Conservation (phyloP, 2,888 invertebrate species). For the Camptogramma bilineatum region DNA sequence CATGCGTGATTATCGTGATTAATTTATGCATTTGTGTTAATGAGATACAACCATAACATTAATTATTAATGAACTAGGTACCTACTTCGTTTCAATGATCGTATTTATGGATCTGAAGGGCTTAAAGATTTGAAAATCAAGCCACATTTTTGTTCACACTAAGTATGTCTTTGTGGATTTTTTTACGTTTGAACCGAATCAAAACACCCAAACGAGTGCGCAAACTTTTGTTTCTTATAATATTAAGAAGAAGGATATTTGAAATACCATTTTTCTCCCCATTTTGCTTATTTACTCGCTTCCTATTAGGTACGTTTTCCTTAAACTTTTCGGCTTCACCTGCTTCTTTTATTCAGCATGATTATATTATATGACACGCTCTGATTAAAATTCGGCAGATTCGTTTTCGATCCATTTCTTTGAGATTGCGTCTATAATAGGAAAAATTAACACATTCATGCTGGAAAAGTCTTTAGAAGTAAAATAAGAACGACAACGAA, state of each 20-base stretch:
- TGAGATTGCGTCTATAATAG: slow-evolving; percentile 48
- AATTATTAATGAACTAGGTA: too few species aligned
- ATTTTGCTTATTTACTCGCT: slow-evolving; percentile 58
- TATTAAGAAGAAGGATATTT: slow-evolving; percentile 42
- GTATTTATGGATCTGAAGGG: too few species aligned
- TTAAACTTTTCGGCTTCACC: slow-evolving; percentile 47
- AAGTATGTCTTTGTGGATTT: too few species aligned
- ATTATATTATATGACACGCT: slow-evolving; percentile 45
- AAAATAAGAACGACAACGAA: too few species aligned
- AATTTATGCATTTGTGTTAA: too few species aligned
- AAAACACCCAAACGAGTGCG: background rate
- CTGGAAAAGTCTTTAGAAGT: background rate
- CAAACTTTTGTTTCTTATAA: background rate
- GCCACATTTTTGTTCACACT: too few species aligned
- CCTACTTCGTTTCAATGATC: too few species aligned
- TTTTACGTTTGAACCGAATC: background rate
- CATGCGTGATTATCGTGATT: too few species aligned
- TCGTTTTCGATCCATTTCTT: slow-evolving; percentile 52
- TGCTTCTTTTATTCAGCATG: slow-evolving; percentile 39
- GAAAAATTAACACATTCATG: background rate
- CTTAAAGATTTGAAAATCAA: too few species aligned
- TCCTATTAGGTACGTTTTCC: slow-evolving; percentile 51
- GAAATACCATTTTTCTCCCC: slow-evolving; percentile 55
- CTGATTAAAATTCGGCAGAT: slow-evolving; percentile 62
- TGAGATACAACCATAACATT: too few species aligned